Conservation (phyloP, 2,888 invertebrate genomes). For the Eudasyphora cyanicolor region DNA sequence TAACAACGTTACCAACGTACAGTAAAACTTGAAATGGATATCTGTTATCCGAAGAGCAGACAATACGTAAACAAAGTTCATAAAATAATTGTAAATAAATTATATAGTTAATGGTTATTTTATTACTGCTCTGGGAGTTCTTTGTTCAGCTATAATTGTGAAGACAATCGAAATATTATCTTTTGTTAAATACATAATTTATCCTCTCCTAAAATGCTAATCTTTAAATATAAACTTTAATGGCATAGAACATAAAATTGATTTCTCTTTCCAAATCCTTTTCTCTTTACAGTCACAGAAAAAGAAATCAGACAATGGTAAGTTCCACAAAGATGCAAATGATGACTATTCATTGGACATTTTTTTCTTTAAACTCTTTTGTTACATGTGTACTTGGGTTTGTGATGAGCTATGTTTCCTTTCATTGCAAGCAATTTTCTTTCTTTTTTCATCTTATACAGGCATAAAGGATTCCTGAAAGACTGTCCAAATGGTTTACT, state of each 20-base stretch:
- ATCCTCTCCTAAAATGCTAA: too few species aligned
- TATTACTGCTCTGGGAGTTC: not conserved
- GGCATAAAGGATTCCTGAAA: slow-evolving; percentile 98
- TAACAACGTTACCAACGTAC: too few species aligned
- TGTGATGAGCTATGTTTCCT: slow-evolving; percentile 11
- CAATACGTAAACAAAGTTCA: not conserved
- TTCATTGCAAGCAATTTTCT: slow-evolving; percentile 21
- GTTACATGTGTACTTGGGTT: slow-evolving; percentile 28
- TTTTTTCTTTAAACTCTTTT: not conserved
- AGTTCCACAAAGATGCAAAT: slow-evolving; percentile 65
- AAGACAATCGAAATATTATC: not conserved
- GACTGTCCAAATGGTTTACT: slow-evolving; percentile 97
- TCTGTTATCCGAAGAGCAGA: too few species aligned
- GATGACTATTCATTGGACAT: not conserved
- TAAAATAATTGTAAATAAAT: not conserved
- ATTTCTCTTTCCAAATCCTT: slow-evolving; percentile 33
- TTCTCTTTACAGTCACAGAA: slow-evolving; percentile 75
- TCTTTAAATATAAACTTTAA: too few species aligned
- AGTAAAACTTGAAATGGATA: too few species aligned
- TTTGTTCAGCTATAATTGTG: not conserved
- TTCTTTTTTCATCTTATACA: slow-evolving; percentile 78
- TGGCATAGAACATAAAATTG: not conserved
- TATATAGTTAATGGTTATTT: not conserved
- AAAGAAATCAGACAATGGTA: slow-evolving; percentile 78
- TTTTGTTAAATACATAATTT: too few species aligned